Conservation (phyloP, 2,888 invertebrate genomes). For the Agriopis aurantiaria region DNA sequence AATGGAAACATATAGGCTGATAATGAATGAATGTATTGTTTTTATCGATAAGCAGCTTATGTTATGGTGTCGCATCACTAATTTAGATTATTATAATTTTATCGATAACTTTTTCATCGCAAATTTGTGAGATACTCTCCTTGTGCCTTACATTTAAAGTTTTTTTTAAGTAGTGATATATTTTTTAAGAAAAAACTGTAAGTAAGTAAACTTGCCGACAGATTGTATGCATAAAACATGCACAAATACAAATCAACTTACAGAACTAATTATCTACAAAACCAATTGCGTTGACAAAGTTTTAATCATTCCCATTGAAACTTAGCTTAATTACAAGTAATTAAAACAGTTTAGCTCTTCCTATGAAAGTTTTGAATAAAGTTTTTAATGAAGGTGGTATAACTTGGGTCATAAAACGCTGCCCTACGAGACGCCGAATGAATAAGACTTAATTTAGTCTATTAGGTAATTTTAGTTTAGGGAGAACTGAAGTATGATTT, state of each 20-base stretch:
- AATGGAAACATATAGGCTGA: no score
- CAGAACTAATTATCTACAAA: not conserved
- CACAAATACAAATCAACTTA: not conserved
- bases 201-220: no score
- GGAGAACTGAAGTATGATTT: no score
- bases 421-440: not conserved
- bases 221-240: constrained; percentile 7
- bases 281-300: constrained; percentile 13
- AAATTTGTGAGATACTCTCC: no score
- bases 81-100: no score
- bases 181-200: no score
- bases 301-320: constrained; percentile 26
- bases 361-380: constrained; percentile 5
- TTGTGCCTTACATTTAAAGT: no score
- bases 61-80: no score
- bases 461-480: not conserved
- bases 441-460: not conserved
- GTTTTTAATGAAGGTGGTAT: constrained; percentile 19
- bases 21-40: no score
- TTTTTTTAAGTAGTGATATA: no score
- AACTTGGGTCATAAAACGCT: constrained; percentile 13
- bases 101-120: no score
- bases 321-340: constrained; percentile 29
- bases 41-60: no score
- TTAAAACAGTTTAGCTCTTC: constrained; percentile 34